phyloP scores from a whole-genome alignment of 2,113 vertebrate species.

The Elephas maximus region DNA sequence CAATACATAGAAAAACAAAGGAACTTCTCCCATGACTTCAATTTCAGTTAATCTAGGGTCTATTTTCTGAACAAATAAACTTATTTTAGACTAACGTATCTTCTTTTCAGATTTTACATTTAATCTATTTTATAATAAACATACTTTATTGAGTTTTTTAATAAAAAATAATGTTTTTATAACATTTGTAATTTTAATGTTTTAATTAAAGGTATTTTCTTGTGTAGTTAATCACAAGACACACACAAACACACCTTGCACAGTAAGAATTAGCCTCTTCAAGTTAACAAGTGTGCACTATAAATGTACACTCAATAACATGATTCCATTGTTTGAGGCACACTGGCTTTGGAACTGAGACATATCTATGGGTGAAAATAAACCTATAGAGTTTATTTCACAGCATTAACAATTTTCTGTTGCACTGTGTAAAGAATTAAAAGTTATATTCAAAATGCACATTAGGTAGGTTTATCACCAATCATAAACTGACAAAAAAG shows the following conservation, averaged over 20 bases:
- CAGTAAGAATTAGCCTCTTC: background rate
- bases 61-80: background rate
- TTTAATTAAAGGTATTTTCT: background rate
- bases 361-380: background rate
- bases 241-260: background rate
- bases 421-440: background rate
- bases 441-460: background rate
- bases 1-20: conserved; percentile 48
- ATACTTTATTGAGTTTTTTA: background rate
- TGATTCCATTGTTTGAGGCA: background rate
- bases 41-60: conserved; percentile 15
- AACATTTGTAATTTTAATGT: background rate
- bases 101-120: background rate
- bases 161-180: background rate
- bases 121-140: background rate
- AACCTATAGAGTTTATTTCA: background rate
- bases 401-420: background rate
- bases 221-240: background rate
- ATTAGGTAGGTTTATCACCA: background rate
- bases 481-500: background rate
- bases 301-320: background rate
- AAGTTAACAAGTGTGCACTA: background rate
- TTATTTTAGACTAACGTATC: background rate
- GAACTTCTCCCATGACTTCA: background rate
- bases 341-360: background rate